Base-by-base conservation (phyloP, 2,113 vertebrate species). In the Esox niger region DNA sequence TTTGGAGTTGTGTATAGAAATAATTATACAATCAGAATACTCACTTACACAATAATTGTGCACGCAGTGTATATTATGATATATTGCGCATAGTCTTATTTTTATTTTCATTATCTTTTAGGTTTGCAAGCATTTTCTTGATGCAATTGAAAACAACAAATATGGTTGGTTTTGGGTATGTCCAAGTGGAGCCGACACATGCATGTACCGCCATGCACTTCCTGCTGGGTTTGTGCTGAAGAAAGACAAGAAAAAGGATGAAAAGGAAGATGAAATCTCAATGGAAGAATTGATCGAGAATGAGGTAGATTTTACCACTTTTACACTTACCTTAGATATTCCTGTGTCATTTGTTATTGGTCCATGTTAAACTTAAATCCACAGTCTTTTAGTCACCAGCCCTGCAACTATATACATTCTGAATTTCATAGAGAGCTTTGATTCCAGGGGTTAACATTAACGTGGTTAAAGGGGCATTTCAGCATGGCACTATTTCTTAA, bases 81-180 rank as follows among this genome's bases (percentile, higher is more conserved):
- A 54, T n/a, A 25, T 25, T 54, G 49, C 5, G 20, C 21, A 2
- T 54, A 21, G n/a, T 15, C n/a, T 33, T 13, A 62, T 4, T 26
- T 54, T 4, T 70, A 23, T 33, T 73, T 31, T 79, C 10, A 6
- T 66, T 43, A 0, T 35, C 21, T n/a, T 56, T 1, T 84, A 99
- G 97, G 97, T 99, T 64, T 99, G 97, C 82, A 97, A 92, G 69
- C 91, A 95, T 76, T 99, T 99, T 83, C 91, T 99, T 71, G 96
- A 99, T 21, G 97, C 97, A 76, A 98, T 99, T 74, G 97, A 99
- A 85, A 94, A 90, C 84, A 98, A 97, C 81, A 99, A 99, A 78
- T 99, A 99, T 0, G 97, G 97, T 69, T 99, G 97, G 97, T 99
- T 99, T 83, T 99, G 97, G 97, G 93, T 95, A 11, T 99, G 97